Percentiles rank a stretch among this genome's conserved stretches.
Conservation (phyloP, 1,140 invertebrate species). For the Aethina tumida region DNA sequence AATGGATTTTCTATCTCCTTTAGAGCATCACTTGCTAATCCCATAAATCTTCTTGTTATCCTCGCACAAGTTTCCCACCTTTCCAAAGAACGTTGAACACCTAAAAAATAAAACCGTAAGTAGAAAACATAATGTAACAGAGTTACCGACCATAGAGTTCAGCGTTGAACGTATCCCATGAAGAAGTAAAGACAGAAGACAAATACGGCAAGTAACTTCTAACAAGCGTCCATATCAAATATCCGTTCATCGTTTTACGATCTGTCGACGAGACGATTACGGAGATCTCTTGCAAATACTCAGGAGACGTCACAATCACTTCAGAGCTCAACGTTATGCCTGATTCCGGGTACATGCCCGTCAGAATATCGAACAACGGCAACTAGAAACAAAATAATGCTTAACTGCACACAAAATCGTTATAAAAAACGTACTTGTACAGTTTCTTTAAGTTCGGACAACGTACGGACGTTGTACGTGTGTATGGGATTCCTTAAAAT, state of each 20-base stretch:
- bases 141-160: conserved; percentile 39
- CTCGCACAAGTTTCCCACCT: conserved; percentile 49
- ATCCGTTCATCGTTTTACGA: conserved; percentile 47
- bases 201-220: conserved; percentile 47
- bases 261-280: conserved; percentile 48
- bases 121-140: background rate
- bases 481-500: conserved; percentile 34
- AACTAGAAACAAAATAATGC: conserved; percentile 37
- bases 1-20: conserved; percentile 36
- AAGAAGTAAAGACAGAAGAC: conserved; percentile 42
- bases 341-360: conserved; percentile 43
- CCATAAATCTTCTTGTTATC: conserved; percentile 42
- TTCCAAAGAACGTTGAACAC: conserved; percentile 37
- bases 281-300: conserved; percentile 45
- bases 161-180: conserved; percentile 40
- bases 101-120: conserved; percentile 24
- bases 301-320: conserved; percentile 42
- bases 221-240: conserved; percentile 50
- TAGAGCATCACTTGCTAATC: conserved; percentile 44
- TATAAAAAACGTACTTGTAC: conserved; percentile 35
- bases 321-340: conserved; percentile 42
- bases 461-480: conserved; percentile 33
- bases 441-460: conserved; percentile 36
- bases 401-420: conserved; percentile 10
- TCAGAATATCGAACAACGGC: conserved; percentile 44